phyloP scores from a whole-genome alignment of 2,797 vertebrate genomes.

The Thunnus albacares region DNA sequence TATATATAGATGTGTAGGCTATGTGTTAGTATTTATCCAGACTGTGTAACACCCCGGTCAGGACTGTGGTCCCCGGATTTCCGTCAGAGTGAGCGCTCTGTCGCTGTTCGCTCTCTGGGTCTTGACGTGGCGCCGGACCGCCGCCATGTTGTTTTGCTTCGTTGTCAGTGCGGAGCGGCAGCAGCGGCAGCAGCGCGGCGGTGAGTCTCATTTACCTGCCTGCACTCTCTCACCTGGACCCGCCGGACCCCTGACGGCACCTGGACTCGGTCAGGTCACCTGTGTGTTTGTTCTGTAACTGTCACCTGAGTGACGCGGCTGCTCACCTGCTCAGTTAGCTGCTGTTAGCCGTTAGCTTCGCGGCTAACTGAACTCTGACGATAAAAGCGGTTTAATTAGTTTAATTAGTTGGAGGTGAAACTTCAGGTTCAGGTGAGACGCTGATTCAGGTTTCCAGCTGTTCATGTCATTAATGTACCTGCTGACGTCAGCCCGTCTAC shows the following conservation, averaged over 20 bases:
- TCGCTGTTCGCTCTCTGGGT: neutral
- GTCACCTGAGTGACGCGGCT: conserved; percentile 15
- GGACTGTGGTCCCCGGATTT: neutral
- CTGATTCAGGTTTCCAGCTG: neutral
- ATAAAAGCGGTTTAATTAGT: neutral
- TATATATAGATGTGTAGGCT: too few species aligned
- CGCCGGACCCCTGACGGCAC: neutral
- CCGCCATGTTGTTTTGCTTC: conserved; percentile 81
- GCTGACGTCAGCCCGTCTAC: neutral
- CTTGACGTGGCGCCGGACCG: conserved; percentile 75
- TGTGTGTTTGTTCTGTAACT: neutral
- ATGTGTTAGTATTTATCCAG: neutral
- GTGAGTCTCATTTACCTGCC: conserved; percentile 33
- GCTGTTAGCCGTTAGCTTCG: conserved; percentile 42
- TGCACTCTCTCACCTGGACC: conserved; percentile 6
- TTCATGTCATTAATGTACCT: neutral
- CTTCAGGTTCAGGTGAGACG: conserved; percentile 2
- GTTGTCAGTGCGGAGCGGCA: conserved; percentile 62
- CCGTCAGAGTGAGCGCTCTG: conserved; percentile 29
- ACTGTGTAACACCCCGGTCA: neutral
- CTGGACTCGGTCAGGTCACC: conserved; percentile 5
- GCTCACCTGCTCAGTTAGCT: neutral
- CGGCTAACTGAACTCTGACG: conserved; percentile 11
- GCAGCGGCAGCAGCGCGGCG: conserved; percentile 6
- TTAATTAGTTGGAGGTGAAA: neutral